Base-by-base conservation (phyloP, 2,797 vertebrate genomes). In the Sebastes minor region DNA sequence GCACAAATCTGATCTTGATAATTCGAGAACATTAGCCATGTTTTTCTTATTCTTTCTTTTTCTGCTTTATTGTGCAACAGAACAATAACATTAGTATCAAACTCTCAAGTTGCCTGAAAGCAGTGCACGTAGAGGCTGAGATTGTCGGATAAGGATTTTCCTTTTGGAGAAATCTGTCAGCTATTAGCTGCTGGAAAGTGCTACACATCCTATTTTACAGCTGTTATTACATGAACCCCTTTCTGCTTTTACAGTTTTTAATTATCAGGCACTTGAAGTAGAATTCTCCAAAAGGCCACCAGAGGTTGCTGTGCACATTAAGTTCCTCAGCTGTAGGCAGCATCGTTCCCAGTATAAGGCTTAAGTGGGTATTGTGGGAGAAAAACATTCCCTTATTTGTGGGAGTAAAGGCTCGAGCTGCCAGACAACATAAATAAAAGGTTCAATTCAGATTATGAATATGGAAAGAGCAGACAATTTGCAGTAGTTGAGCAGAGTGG, bases 301-400 rank as follows among this genome's bases (percentile, higher is more conserved):
- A 96, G 95, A 95, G 93, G 93, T 23, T 53, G 91, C 93, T 94
- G 89, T 93, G 71, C 74, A 62, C 92, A 89, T 91, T 86, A 59
- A 12, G 9, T 82, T 90, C 18, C 49, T 23, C 42, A 14, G 63
- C 60, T 72, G 18, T 6, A n/a, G 16, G 27, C 38, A 18, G 27
- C 46, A 12, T 75, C 25, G 6, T 56, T 84, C 16, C 8, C 2
- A 73, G 42, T 30, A 16, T 32, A 49, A 69, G 55, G 32, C 57
- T 73, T 10, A 49, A 81, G 32, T 80, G 78, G 80, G 65, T 81
- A 78, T 68, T 83, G 60, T 80, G 76, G 67, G 64, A 71, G 72
- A 76, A 72, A 84, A 72, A 20, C 59, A 78, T 86, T 86, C 57
- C 66, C 76, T 74, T 86, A 79, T 86, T 80, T 80, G 77, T 86